Percentiles rank a stretch among this genome's conserved stretches.
phyloP scores from a whole-genome alignment of 2,113 vertebrate genomes.

The Chaenogobius annularis region DNA sequence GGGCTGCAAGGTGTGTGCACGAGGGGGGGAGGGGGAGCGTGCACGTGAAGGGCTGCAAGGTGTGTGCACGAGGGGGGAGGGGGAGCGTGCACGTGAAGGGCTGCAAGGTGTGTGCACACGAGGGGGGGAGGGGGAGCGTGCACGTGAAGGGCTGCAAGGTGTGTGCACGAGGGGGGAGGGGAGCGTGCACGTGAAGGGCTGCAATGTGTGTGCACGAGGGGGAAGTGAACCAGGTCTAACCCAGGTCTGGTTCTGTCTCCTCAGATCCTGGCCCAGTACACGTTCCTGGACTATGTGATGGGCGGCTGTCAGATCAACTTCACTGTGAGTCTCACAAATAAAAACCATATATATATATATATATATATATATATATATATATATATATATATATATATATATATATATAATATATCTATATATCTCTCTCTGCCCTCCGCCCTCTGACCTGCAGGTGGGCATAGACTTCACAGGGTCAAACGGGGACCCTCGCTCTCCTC shows the following conservation, averaged over 20 bases:
- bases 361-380: no score
- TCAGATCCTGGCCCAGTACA: conserved; percentile 54
- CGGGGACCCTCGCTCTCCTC: conserved; percentile 86
- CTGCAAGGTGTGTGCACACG: no score
- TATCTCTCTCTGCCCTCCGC: neutral
- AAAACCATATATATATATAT: no score
- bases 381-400: no score
- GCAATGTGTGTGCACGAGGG: conserved; percentile 74
- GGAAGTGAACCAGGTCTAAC: neutral
- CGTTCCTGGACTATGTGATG: conserved; percentile 72
- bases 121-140: no score
- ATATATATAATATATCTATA: no score
- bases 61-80: no score
- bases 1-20: conserved; percentile 88
- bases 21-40: no score
- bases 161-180: no score
- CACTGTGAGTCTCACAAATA: no score
- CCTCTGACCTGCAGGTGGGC: conserved; percentile 79
- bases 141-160: conserved; percentile 87
- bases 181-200: conserved; percentile 75
- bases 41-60: conserved; percentile 85
- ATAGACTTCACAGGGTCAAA: conserved; percentile 95
- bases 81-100: conserved; percentile 83
- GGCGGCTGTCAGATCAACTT: conserved; percentile 73
- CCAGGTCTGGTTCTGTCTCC: neutral